Base-by-base conservation (phyloP, 1,140 invertebrate species). In the Leptinotarsa lineolata region DNA sequence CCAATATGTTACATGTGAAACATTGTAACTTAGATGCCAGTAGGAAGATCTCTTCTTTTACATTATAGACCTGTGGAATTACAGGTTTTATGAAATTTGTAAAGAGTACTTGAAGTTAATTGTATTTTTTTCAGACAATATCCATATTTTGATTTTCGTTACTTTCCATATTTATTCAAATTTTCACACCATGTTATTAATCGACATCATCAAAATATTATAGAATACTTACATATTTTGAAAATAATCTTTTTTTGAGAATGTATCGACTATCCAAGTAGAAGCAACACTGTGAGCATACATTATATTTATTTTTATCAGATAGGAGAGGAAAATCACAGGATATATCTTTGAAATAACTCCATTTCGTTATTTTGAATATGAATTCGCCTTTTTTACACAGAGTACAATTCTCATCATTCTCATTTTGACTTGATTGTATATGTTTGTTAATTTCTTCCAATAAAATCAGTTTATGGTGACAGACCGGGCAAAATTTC, bases 271-370 rank as follows among this genome's bases (percentile, higher is more conserved):
- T 54, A 54, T 54, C 48, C 48, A 54, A 54, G 12, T 54, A 54
- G 48, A 54, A 54, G n/a, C 48, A 54, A 54, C 48, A 54, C 48
- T 54, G 48, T 18, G 48, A 54, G 16, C 48, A 54, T 54, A 54
- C n/a, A 16, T 54, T 18, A 54, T 54, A 18, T 54, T 54, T 54
- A n/a, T 54, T 54, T 54, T 54, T 18, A 13, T 54, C 16, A 18
- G 15, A 16, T 15, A 54, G n/a, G 48, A 54, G 12, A 18, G 48
- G 48, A 54, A 54, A 54, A 18, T 54, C 48, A 18, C 15, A 12
- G 15, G 48, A 54, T 54, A 54, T 54, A 54, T 4, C 3, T 54
- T 54, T 18, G 15, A 54, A 54, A 54, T 54, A 18, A 54, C n/a
- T 54, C 48, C 48, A 54, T 18, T 54, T 54, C 16, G 48, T 16